These are phyloP conservation scores for Lagorchestes hirsutus DNA, from an alignment of 2,797 vertebrate genomes.

Conservation along the genomic window DNA sequence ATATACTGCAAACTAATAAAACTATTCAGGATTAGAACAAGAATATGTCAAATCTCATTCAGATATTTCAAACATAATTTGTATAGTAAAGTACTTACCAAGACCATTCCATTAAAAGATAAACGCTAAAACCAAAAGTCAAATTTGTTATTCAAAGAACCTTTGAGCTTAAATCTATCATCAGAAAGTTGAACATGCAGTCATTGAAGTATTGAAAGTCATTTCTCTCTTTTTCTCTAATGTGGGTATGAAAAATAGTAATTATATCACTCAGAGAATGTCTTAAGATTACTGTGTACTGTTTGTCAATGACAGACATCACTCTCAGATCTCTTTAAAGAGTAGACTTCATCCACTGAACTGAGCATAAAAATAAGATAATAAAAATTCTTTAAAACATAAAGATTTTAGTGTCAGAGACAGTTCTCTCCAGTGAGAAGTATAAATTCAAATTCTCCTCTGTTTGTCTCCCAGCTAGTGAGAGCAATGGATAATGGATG, in stretches of 20 bases:
- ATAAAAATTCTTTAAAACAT: conserved; percentile 5
- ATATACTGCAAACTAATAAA: not conserved
- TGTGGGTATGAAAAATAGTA: conserved; percentile 35
- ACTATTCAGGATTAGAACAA: not conserved
- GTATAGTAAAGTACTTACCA: not conserved
- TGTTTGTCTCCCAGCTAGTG: not conserved
- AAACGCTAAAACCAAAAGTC: conserved; percentile 13
- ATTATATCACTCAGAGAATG: not conserved
- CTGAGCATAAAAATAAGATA: conserved; percentile 13
- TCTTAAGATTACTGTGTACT: not conserved
- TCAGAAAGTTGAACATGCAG: not conserved
- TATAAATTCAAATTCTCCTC: conserved; percentile 21
- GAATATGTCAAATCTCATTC: conserved; percentile 1
- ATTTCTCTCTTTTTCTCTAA: not conserved
- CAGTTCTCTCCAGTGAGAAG: not conserved
- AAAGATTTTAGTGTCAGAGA: conserved; percentile 10
- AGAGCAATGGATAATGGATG: too few relatives aligned
- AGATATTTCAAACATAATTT: not conserved
- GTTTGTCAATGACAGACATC: conserved; percentile 15
- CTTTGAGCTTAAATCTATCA: not conserved
- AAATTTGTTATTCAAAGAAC: conserved; percentile 4
- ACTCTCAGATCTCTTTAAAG: conserved; percentile 21
- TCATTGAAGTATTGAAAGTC: not conserved
- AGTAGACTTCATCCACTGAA: conserved; percentile 17
- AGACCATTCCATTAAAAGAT: not conserved